These are phyloP conservation scores for Spodoptera litura DNA, from an alignment of 1,140 invertebrate species.

Conservation along the genomic window DNA sequence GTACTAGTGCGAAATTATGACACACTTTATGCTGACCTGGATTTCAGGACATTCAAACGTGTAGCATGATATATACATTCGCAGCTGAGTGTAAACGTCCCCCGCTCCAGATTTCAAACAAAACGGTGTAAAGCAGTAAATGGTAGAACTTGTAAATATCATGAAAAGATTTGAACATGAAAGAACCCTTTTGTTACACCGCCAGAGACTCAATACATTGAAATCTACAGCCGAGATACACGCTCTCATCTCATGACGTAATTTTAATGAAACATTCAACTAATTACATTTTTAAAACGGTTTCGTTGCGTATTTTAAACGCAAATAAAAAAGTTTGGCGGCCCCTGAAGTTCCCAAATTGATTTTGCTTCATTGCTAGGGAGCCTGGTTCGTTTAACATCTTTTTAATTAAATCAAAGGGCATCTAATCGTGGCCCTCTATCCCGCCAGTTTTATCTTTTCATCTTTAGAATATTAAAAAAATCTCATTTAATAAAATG, in stretches of 20 bases:
- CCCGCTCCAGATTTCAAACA: too few relatives aligned
- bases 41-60: too few relatives aligned
- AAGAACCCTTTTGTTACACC: background rate
- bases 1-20: too few relatives aligned
- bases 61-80: too few relatives aligned
- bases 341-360: slow-evolving; percentile 67
- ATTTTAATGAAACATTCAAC: slow-evolving; percentile 26
- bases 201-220: background rate
- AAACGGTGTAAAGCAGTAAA: too few relatives aligned
- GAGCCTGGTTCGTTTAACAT: slow-evolving; percentile 71
- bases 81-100: background rate
- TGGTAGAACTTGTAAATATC: too few relatives aligned
- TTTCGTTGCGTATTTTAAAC: slow-evolving; percentile 32
- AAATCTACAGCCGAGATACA: background rate
- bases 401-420: slow-evolving; percentile 74
- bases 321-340: slow-evolving; percentile 54
- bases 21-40: too few relatives aligned
- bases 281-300: slow-evolving; percentile 46
- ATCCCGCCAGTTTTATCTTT: slow-evolving; percentile 40
- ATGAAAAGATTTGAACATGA: background rate
- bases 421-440: slow-evolving; percentile 60
- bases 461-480: slow-evolving; percentile 28
- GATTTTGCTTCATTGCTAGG: slow-evolving; percentile 66
- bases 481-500: slow-evolving; percentile 26
- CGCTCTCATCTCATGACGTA: slow-evolving; percentile 1